Conservation (phyloP, 2,797 vertebrate genomes). For the Smutsia gigantea region DNA sequence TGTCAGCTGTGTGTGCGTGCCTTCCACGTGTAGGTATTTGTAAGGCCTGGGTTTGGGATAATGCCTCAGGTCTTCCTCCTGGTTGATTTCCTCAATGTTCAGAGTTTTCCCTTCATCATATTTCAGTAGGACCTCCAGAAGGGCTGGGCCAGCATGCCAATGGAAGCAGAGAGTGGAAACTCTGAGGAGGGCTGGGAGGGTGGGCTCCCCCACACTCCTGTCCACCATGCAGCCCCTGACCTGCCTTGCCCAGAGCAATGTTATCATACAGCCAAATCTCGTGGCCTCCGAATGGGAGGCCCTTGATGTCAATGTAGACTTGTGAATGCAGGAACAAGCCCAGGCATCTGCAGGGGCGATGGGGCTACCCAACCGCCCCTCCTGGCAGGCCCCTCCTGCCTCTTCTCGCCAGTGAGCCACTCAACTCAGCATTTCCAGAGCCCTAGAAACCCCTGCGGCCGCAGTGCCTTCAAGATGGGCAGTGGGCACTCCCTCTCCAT, state of each 20-base stretch:
- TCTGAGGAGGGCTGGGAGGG: no score
- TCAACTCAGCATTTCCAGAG: no score
- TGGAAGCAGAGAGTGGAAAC: no score
- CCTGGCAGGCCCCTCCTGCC: not conserved
- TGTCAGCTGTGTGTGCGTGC: not conserved
- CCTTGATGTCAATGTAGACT: accelerated
- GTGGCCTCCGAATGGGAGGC: no score
- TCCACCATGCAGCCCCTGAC: no score
- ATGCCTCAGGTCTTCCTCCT: not conserved
- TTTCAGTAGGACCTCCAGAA: not conserved
- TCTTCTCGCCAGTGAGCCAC: not conserved
- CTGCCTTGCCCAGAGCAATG: not conserved
- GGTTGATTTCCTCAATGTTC: not conserved
- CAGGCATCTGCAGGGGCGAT: accelerated
- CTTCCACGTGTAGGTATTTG: not conserved
- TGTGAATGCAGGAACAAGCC: accelerated
- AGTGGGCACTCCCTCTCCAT: accelerated
- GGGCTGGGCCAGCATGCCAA: not conserved
- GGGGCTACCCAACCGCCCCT: accelerated
- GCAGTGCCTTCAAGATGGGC: not conserved
- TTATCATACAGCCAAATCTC: not conserved
- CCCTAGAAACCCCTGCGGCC: accelerated
- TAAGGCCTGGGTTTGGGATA: not conserved
- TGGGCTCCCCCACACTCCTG: no score
- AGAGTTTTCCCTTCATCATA: not conserved